These are phyloP conservation scores for Phaonia tiefii DNA, from an alignment of 2,888 invertebrate species.

Conservation along the genomic window DNA sequence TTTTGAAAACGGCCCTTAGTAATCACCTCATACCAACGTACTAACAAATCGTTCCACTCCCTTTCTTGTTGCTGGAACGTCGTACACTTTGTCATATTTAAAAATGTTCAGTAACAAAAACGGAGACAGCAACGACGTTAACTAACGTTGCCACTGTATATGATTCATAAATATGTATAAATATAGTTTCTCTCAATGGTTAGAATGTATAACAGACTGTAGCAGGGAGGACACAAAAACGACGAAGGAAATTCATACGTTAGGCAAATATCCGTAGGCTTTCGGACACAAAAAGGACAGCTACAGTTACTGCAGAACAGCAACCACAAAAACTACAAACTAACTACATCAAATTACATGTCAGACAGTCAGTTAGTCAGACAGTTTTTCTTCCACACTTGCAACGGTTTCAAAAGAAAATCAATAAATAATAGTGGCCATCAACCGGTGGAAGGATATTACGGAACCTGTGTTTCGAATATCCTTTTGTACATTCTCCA, in stretches of 20 bases:
- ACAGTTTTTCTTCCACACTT: not conserved
- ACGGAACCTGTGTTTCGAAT: not conserved
- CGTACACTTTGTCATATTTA: conserved; percentile 46
- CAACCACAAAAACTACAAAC: conserved; percentile 4
- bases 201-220: not conserved
- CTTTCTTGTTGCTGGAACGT: conserved; percentile 26
- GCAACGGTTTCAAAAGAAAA: conserved; percentile 8
- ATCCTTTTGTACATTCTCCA: not conserved
- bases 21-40: too few relatives aligned
- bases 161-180: conserved; percentile 54
- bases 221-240: conserved; percentile 6
- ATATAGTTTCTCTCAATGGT: conserved; percentile 6
- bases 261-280: conserved; percentile 57
- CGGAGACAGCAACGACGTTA: conserved; percentile 17
- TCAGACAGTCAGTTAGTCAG: not conserved
- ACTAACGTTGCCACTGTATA: conserved; percentile 37
- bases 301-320: conserved; percentile 21
- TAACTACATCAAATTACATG: conserved; percentile 13
- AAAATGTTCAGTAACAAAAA: conserved; percentile 21
- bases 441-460: not conserved
- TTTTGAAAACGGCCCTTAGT: too few relatives aligned
- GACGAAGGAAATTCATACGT: conserved; percentile 46
- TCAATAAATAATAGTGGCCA: conserved; percentile 30
- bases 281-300: conserved; percentile 20
- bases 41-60: not conserved